These are phyloP conservation scores for Thysanoteuthis rhombus DNA, from an alignment of 2,888 invertebrate species.

Conservation along the genomic window DNA sequence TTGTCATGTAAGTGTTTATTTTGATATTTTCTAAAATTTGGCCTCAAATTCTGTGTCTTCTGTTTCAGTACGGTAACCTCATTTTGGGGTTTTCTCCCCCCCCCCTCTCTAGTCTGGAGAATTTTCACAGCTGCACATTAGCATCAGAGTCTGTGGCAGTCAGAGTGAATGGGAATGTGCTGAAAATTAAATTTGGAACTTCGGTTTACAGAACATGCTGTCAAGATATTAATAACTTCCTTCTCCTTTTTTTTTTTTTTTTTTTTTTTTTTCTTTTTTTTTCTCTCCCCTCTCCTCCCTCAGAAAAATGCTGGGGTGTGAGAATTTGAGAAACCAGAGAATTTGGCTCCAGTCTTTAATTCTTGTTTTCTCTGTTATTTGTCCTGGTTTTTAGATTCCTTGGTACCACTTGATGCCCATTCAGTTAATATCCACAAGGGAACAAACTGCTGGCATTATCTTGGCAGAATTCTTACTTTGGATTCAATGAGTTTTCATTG, in stretches of 20 bases:
- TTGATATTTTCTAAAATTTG: neutral
- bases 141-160: neutral
- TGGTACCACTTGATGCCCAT: too few relatives aligned
- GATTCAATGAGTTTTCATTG: too few relatives aligned
- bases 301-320: neutral
- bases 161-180: neutral
- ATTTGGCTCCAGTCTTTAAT: neutral
- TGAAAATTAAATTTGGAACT: neutral
- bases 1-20: neutral
- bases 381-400: neutral
- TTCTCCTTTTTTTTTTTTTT: too few relatives aligned
- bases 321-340: neutral
- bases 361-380: neutral
- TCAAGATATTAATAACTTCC: too few relatives aligned
- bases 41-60: neutral
- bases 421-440: too few relatives aligned
- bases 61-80: neutral
- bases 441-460: too few relatives aligned
- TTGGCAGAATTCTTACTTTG: too few relatives aligned
- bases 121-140: neutral
- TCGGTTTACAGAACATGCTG: neutral
- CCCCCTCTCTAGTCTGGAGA: neutral
- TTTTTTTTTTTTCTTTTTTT: too few relatives aligned
- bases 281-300: too few relatives aligned
- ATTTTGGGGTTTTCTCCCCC: neutral